Percentiles rank a stretch among this genome's conserved stretches.
Evolutionary conservation across 2,113 vertebrate genomes (phyloP).

Genomic region (Ceyx margarethae): DNA sequence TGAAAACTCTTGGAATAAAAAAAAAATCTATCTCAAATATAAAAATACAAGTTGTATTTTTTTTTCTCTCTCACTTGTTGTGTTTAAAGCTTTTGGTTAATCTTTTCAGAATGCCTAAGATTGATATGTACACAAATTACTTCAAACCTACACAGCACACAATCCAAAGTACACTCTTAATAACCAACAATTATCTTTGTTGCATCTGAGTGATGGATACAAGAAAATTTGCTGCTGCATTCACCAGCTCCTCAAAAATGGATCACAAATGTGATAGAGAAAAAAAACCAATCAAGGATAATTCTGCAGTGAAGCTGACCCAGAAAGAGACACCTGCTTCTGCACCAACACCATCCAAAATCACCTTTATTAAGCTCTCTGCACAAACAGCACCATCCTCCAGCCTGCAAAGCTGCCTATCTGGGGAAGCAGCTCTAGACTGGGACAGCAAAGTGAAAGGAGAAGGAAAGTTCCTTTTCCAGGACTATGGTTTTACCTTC

Average conservation of each 20-base stretch:
- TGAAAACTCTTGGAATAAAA: background rate
- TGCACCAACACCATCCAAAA: background rate
- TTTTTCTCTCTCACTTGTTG: too few species aligned
- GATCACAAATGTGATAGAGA: rapidly evolving
- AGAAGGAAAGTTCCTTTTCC: background rate
- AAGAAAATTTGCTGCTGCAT: background rate
- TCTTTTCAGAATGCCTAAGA: background rate
- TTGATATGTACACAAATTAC: background rate
- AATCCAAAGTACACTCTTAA: background rate
- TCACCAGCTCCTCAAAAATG: background rate
- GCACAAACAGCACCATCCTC: background rate
- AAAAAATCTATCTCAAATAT: background rate
- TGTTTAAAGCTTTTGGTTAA: background rate
- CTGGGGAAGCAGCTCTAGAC: background rate
- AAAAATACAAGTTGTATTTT: background rate
- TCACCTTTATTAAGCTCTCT: background rate
- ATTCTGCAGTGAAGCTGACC: background rate
- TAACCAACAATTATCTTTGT: background rate
- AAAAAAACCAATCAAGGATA: background rate
- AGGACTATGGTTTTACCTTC: background rate
- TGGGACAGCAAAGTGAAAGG: background rate
- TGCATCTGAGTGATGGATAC: background rate
- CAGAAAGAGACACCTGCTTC: background rate
- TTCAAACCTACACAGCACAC: background rate
- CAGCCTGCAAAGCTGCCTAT: background rate